Conservation (phyloP, 2,888 invertebrate genomes). For the Fragum fragum region DNA sequence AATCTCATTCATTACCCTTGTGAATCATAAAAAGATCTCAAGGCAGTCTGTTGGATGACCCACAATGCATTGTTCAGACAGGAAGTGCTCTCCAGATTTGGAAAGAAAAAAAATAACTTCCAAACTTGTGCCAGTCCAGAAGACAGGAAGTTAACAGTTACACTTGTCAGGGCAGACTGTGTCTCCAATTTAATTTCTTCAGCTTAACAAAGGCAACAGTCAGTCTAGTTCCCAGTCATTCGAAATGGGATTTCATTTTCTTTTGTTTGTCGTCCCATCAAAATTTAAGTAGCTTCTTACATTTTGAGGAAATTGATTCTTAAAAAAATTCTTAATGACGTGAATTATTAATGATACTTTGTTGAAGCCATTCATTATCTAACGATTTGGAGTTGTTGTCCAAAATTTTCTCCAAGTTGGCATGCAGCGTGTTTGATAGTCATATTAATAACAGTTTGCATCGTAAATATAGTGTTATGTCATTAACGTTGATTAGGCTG, state of each 20-base stretch:
- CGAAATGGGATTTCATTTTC: constrained; percentile 30
- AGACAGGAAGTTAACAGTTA: constrained; percentile 61
- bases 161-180: constrained; percentile 52
- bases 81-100: constrained; percentile 37
- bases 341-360: constrained; percentile 39
- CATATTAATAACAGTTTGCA: constrained; percentile 22
- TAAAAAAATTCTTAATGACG: constrained; percentile 40
- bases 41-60: constrained; percentile 9
- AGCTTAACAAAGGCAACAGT: constrained; percentile 52
- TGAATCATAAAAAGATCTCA: constrained; percentile 29
- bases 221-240: constrained; percentile 40
- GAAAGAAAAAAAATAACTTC: constrained; percentile 23
- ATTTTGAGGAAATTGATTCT: constrained; percentile 32
- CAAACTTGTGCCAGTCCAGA: constrained; percentile 27
- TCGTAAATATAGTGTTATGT: constrained; percentile 22
- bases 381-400: constrained; percentile 7
- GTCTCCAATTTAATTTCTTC: constrained; percentile 47
- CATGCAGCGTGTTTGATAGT: constrained; percentile 17
- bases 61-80: constrained; percentile 38
- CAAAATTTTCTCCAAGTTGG: background rate
- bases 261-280: constrained; percentile 49
- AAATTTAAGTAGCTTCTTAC: constrained; percentile 39
- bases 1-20: constrained; percentile 25
- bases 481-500: constrained; percentile 20
- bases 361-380: constrained; percentile 21